Percentiles rank a stretch among this genome's conserved stretches.
Evolutionary conservation across 2,113 vertebrate species (phyloP).

Genomic region (Anthoscopus minutus): DNA sequence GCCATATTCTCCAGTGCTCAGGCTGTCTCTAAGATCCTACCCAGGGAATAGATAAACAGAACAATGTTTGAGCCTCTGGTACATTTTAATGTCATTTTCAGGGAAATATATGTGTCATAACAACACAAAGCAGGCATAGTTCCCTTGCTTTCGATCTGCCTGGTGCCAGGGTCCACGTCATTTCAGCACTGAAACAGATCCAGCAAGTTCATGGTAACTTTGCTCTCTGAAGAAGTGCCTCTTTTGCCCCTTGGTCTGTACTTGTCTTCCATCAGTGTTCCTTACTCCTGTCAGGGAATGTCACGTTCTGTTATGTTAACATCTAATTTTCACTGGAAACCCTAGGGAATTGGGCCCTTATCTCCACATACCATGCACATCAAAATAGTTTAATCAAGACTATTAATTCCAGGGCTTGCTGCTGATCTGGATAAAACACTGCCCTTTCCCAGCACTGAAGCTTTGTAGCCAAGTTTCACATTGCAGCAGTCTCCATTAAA

Average conservation of each 20-base stretch:
- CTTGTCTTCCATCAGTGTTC: neutral
- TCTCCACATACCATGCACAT: constrained; percentile 46
- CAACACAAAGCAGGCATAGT: constrained; percentile 56
- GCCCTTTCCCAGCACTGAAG: constrained; percentile 20
- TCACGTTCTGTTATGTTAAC: constrained; percentile 22
- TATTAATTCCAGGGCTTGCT: constrained; percentile 31
- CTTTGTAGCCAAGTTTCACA: neutral
- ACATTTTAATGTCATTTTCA: constrained; percentile 50
- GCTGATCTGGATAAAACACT: constrained; percentile 14
- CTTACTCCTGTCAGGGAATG: neutral
- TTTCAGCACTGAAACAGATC: neutral
- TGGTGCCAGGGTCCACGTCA: constrained; percentile 19
- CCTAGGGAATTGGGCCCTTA: neutral
- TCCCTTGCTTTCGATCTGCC: neutral
- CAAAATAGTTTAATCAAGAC: constrained; percentile 21
- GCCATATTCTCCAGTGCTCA: neutral
- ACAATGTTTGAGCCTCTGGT: constrained; percentile 34
- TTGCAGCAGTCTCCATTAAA: neutral
- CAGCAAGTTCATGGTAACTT: neutral
- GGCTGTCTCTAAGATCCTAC: constrained; percentile 1
- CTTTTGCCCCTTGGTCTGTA: neutral
- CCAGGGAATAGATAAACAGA: constrained; percentile 51
- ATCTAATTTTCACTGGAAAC: constrained; percentile 26
- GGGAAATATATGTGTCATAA: constrained; percentile 60
- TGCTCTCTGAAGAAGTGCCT: neutral